Conservation (phyloP, 2,113 vertebrate genomes). For the Dasypus novemcinctus region DNA sequence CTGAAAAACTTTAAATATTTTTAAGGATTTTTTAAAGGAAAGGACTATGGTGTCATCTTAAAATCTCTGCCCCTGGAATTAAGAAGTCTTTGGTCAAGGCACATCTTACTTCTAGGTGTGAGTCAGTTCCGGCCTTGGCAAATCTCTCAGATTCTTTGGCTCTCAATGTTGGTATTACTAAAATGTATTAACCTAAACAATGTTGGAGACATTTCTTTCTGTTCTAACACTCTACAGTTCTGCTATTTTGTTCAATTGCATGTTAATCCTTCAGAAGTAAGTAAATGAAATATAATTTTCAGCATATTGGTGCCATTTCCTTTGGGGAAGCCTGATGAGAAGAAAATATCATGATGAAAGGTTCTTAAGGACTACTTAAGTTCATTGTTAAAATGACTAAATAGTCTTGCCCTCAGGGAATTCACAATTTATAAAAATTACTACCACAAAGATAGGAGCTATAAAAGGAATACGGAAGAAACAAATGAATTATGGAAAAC, state of each 20-base stretch:
- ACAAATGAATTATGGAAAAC: slow-evolving; percentile 31
- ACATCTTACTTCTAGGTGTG: not conserved
- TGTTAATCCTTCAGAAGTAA: not conserved
- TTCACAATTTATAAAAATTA: slow-evolving; percentile 42
- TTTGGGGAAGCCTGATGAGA: not conserved
- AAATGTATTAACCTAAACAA: not conserved
- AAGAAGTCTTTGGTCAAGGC: not conserved
- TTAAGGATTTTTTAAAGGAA: not conserved
- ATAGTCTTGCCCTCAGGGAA: not conserved
- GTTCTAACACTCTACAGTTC: not conserved
- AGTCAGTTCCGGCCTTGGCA: not conserved
- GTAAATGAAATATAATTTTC: not conserved
- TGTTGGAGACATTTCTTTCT: not conserved
- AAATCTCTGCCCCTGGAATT: not conserved
- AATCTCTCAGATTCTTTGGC: not conserved
- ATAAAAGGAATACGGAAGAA: not conserved
- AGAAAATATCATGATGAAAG: slow-evolving; percentile 23
- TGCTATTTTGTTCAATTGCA: not conserved
- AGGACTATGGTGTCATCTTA: not conserved
- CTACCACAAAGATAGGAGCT: not conserved
- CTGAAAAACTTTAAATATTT: not conserved
- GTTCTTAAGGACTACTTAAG: not conserved
- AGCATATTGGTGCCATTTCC: not conserved
- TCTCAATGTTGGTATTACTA: not conserved
- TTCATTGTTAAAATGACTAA: not conserved